Conservation (phyloP, 1,140 invertebrate genomes). For the Meloidogyne floridensis region DNA sequence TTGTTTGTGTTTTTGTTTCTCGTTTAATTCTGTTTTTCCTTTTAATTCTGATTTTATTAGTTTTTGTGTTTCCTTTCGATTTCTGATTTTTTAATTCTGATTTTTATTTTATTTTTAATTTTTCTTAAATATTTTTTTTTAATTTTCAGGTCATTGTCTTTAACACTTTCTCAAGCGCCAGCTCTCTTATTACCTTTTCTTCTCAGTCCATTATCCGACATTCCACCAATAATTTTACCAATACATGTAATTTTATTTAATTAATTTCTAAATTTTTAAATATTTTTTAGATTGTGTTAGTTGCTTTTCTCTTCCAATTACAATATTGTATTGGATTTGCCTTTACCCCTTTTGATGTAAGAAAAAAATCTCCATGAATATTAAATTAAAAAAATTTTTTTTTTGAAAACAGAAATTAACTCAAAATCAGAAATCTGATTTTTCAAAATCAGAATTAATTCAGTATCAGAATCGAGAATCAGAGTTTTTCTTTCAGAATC, state of each 20-base stretch:
- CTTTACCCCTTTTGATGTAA: conserved; percentile 39
- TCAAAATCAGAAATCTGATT: no score
- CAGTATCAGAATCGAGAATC: no score
- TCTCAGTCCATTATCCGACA: conserved; percentile 55
- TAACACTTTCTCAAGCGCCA: conserved; percentile 62
- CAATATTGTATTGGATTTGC: conserved; percentile 50
- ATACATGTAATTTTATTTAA: conserved; percentile 48
- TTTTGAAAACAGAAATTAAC: no score
- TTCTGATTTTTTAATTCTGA: no score
- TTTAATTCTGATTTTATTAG: no score
- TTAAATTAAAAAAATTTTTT: no score
- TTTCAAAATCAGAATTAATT: no score
- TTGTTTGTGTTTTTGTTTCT: no score
- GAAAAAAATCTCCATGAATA: not conserved
- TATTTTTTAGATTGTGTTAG: conserved; percentile 29
- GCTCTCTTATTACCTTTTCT: conserved; percentile 64
- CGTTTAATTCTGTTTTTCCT: no score
- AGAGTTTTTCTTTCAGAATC: no score
- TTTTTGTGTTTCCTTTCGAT: no score
- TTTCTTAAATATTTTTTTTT: not conserved
- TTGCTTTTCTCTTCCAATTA: conserved; percentile 48
- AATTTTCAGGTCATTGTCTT: not conserved
- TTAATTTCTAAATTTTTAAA: not conserved
- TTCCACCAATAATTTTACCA: conserved; percentile 64
- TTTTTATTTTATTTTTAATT: no score